Base-by-base conservation (phyloP, 2,888 invertebrate genomes). In the Diachrysia chrysitis region DNA sequence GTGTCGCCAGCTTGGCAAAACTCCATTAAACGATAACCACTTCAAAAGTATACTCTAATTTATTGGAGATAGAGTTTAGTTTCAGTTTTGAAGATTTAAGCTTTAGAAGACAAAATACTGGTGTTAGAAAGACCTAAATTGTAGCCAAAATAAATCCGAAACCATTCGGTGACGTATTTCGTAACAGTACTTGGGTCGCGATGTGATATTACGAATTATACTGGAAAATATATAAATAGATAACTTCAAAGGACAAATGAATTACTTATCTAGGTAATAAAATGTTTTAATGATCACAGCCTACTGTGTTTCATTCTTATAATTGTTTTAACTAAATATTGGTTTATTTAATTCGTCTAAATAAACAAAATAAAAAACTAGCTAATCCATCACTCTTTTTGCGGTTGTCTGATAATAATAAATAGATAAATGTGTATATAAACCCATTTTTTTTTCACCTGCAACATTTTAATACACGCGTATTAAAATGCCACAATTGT, bases 1-100 rank as follows among this genome's bases (percentile, higher is more conserved):
- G 93, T 93, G 93, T 93, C 94, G 90, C 89, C 88, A 86, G 76
- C 88, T 92, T 95, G 95, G 95, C 95, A 94, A 80, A 85, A 84
- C 81, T 93, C 95, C 95, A 95, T 86, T 79, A 61, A 56, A 1
- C 6, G 17, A 29, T 9, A 37, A 2, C 42, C 16, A 78, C 81
- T 51, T 32, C 70, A 19, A 92, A 80, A 82, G 73, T 58, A 71
- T 67, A 84, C 83, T 69, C 63, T 85, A 82, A 65, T 12, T 16
- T 21, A 7, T 1, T 10, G 0, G 0, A 0, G 0, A 48, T 78
- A 89, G 76, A 82, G 89, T 78, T 68, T 54, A 76, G 63, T 84
- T 83, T 74, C 56, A 16, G 19, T 25, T 17, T 4, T 3, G 4
- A 2, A 2, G 85, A 85, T 86, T 87, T 84, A 71, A 86, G 82